Evolutionary conservation across 2,113 vertebrate species (phyloP).

Genomic region (Menura novaehollandiae): DNA sequence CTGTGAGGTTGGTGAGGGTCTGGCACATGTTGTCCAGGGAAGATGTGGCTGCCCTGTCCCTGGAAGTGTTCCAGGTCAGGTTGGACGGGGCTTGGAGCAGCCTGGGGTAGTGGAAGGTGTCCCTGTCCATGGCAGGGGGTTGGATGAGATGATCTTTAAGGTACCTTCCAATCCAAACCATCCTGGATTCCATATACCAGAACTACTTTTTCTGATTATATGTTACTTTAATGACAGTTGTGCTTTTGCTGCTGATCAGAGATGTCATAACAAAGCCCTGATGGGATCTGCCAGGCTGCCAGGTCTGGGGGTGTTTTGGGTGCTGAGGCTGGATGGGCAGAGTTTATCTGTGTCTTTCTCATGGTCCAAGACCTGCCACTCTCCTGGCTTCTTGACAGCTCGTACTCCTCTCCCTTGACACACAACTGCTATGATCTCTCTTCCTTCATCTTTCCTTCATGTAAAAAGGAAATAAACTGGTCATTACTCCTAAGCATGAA

Average conservation of each 20-base stretch:
- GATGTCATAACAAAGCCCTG: not conserved
- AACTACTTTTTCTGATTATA: not conserved
- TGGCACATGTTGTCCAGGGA: not conserved
- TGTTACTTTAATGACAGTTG: not conserved
- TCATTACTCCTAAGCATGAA: not conserved
- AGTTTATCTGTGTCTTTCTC: not conserved
- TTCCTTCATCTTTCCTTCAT: not conserved
- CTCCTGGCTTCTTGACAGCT: not conserved
- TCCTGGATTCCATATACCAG: not conserved
- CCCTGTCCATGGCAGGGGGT: not conserved
- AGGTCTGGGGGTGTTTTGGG: not conserved
- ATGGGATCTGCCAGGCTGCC: no score
- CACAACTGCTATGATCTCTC: not conserved
- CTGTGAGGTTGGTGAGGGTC: rapidly evolving
- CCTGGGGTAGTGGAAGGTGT: not conserved
- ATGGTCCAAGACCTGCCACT: rapidly evolving
- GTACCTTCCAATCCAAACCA: not conserved
- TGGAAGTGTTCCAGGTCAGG: not conserved
- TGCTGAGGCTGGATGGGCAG: not conserved
- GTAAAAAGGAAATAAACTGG: not conserved
- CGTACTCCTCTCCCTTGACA: rapidly evolving
- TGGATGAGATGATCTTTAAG: not conserved
- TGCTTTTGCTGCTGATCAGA: not conserved
- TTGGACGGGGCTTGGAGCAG: not conserved
- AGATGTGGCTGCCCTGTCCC: not conserved